Conservation (phyloP, 2,797 vertebrate genomes). For the Rhinophrynus dorsalis region DNA sequence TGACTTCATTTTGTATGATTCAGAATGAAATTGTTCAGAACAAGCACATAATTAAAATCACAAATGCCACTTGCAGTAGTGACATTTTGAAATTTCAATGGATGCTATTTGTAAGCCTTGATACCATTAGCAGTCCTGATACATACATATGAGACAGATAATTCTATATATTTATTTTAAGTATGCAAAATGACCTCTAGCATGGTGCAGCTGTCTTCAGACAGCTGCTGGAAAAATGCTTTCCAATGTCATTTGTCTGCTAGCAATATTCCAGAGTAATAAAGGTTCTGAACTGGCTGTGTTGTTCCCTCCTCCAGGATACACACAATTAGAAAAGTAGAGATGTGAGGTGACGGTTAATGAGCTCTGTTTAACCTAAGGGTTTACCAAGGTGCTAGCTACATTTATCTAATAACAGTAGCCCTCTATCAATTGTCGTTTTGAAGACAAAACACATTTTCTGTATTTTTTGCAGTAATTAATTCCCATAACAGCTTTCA, state of each 20-base stretch:
- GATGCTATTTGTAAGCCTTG: not conserved
- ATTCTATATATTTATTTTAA: slow-evolving; percentile 12
- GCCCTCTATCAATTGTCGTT: not conserved
- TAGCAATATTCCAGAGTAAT: not conserved
- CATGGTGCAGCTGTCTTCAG: not conserved
- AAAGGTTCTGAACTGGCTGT: slow-evolving; percentile 12
- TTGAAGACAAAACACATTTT: not conserved
- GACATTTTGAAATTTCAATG: slow-evolving; percentile 22
- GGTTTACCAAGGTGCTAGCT: not conserved
- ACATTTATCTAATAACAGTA: not conserved
- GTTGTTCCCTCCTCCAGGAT: slow-evolving; percentile 7
- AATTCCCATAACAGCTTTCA: not conserved
- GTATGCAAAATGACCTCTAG: not conserved
- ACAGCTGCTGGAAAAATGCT: not conserved
- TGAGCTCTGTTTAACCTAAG: not conserved
- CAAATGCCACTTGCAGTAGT: slow-evolving; percentile 4
- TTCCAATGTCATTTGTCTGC: not conserved
- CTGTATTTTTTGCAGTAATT: not conserved
- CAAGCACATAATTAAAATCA: slow-evolving; percentile 6
- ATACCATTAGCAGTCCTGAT: slow-evolving; percentile 11
- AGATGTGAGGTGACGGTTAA: slow-evolving; percentile 17
- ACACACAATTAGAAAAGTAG: slow-evolving; percentile 35
- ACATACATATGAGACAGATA: not conserved
- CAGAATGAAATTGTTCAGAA: not conserved
- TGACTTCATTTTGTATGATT: not conserved